Conservation (phyloP, 2,113 vertebrate genomes). For the Setophaga kirtlandii region DNA sequence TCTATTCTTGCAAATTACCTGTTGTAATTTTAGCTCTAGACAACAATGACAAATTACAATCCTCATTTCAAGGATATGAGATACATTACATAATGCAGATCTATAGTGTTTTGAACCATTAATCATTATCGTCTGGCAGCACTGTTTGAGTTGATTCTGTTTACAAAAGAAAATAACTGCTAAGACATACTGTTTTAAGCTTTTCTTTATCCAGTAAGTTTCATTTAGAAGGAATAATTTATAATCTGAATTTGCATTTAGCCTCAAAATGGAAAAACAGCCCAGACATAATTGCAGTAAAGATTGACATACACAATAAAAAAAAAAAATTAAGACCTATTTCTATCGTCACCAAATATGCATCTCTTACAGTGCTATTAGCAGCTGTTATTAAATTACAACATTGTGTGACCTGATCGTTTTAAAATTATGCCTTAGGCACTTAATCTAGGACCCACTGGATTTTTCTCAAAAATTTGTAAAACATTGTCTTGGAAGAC, state of each 20-base stretch:
- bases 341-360: neutral
- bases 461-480: neutral
- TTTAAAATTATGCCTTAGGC: neutral
- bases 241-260: conserved; percentile 23
- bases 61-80: conserved; percentile 38
- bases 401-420: neutral
- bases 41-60: conserved; percentile 60
- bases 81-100: conserved; percentile 57
- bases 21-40: conserved; percentile 48
- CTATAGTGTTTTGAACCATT: conserved; percentile 46
- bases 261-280: neutral
- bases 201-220: conserved; percentile 20
- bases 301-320: neutral
- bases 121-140: conserved; percentile 37
- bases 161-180: conserved; percentile 23
- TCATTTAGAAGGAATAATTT: conserved; percentile 6
- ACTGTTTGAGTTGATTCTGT: conserved; percentile 37
- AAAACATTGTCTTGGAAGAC: neutral
- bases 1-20: conserved; percentile 49
- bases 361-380: neutral
- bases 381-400: neutral
- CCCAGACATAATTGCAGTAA: neutral
- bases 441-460: neutral
- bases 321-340: neutral
- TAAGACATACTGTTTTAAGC: conserved; percentile 19